Evolutionary conservation across 2,797 vertebrate species (phyloP).

Genomic region (Sebastes oblongus): DNA sequence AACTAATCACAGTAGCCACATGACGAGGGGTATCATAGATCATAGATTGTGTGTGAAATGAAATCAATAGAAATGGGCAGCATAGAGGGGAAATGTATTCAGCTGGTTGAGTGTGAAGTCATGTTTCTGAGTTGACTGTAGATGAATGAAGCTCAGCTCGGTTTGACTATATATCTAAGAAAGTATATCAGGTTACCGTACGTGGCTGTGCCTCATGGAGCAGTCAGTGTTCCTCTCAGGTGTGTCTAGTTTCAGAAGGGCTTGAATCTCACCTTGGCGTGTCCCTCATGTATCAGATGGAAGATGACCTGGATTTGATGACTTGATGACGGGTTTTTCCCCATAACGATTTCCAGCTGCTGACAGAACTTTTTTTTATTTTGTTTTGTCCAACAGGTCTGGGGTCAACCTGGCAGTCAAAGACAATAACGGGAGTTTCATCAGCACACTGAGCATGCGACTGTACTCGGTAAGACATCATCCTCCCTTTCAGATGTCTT

Average conservation of each 20-base stretch:
- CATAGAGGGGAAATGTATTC: not conserved
- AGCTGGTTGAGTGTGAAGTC: not conserved
- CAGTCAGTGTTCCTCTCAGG: not conserved
- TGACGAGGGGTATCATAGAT: not conserved
- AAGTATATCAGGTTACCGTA: conserved; percentile 15
- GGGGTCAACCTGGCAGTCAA: conserved; percentile 71
- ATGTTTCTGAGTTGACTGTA: not conserved
- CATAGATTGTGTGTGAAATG: too few relatives aligned
- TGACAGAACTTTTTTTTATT: not conserved
- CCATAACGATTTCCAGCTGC: not conserved
- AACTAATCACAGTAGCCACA: too few relatives aligned
- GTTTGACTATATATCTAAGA: not conserved
- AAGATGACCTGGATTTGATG: conserved; percentile 36
- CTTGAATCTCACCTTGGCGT: conserved; percentile 15
- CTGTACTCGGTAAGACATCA: conserved; percentile 59
- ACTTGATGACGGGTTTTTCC: not conserved
- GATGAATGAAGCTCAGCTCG: not conserved
- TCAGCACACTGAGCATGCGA: conserved; percentile 77
- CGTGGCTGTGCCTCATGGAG: not conserved
- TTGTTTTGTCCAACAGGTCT: conserved; percentile 53
- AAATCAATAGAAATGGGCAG: not conserved
- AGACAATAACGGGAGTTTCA: conserved; percentile 79
- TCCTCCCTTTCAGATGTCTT: too few relatives aligned
- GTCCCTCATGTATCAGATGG: conserved; percentile 32
- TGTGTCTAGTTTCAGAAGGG: conserved; percentile 27